Percentiles rank a stretch among this genome's conserved stretches.
phyloP scores from a whole-genome alignment of 2,797 vertebrate genomes.

The Notamacropus eugenii region DNA sequence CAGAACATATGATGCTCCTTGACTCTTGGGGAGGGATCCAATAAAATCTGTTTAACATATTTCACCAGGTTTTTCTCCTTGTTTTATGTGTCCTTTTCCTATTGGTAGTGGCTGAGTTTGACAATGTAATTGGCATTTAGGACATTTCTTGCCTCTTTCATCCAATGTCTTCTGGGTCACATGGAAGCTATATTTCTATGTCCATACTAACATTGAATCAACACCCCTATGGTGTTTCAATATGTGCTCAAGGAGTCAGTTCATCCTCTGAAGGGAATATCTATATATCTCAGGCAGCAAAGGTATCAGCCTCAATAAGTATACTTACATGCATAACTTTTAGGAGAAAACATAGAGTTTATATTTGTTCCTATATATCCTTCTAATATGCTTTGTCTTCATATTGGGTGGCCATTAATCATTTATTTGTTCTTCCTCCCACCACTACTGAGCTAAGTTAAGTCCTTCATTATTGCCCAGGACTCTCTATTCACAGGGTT shows the following conservation, averaged over 20 bases:
- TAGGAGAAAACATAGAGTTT: not conserved
- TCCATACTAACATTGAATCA: not conserved
- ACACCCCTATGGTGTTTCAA: not conserved
- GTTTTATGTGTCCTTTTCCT: no score
- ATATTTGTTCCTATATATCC: not conserved
- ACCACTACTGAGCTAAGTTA: not conserved
- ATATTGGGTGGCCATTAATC: not conserved
- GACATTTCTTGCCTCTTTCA: not conserved
- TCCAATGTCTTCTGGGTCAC: not conserved
- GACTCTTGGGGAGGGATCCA: no score
- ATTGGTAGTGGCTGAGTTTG: no score
- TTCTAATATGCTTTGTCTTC: not conserved
- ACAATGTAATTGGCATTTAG: not conserved
- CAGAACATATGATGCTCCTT: no score
- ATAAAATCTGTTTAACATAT: no score
- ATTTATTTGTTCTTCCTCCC: not conserved
- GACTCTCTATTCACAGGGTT: not conserved
- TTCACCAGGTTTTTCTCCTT: no score
- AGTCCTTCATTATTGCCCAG: not conserved
- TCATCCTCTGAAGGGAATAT: not conserved
- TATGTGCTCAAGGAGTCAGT: not conserved
- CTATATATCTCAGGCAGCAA: not conserved
- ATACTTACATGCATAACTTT: no score
- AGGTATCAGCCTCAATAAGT: no score
- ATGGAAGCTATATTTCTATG: not conserved